A percentile compares a stretch with the other conserved stretches of the same genome.
Conservation (phyloP, 2,113 vertebrate species). For the Hemichromis elongatus region DNA sequence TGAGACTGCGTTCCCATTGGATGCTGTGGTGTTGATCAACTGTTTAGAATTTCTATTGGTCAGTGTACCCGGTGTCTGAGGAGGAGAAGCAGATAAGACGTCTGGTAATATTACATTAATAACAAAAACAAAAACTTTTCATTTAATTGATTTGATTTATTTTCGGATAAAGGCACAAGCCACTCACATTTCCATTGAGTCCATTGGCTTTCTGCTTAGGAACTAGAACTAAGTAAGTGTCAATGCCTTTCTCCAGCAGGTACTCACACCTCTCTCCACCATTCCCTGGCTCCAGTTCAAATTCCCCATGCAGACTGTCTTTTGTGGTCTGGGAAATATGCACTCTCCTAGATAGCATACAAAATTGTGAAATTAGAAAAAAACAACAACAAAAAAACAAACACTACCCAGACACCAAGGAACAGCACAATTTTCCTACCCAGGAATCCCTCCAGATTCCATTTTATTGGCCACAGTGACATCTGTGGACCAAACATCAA, state of each 20-base stretch:
- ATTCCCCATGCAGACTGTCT: constrained; percentile 88
- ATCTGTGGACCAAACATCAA: constrained; percentile 95
- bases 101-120: not conserved
- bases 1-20: constrained; percentile 71
- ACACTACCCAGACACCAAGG: rapidly evolving
- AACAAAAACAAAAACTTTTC: not conserved
- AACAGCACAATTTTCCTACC: constrained; percentile 62
- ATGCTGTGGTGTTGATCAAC: constrained; percentile 83
- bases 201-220: constrained; percentile 70
- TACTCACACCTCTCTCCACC: constrained; percentile 89
- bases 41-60: constrained; percentile 74
- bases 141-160: not conserved
- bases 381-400: too few species aligned
- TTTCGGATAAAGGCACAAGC: not conserved
- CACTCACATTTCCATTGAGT: constrained; percentile 78
- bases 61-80: constrained; percentile 65
- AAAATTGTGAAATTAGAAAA: not conserved
- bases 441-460: constrained; percentile 92
- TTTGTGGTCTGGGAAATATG: constrained; percentile 91
- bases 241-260: constrained; percentile 89
- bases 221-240: constrained; percentile 83
- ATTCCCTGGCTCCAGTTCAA: constrained; percentile 84
- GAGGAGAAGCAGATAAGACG: not conserved
- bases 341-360: constrained; percentile 76
- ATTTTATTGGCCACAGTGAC: constrained; percentile 97